These are phyloP conservation scores for Octopus bimaculoides DNA, from an alignment of 1,140 invertebrate genomes.

Conservation along the genomic window DNA sequence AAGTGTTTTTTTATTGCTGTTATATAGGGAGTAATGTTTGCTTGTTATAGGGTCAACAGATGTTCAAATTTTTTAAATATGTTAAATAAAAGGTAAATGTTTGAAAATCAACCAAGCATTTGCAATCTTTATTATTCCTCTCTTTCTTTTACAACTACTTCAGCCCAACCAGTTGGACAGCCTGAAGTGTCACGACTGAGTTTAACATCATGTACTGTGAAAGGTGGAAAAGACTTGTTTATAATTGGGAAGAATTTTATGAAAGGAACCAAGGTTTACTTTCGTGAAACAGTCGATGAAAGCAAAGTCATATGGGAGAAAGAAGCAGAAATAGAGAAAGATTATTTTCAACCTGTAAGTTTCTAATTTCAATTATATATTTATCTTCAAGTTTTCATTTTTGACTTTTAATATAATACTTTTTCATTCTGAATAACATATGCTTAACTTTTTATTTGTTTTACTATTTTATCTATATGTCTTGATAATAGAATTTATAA, in stretches of 20 bases:
- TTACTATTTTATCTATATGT: no score
- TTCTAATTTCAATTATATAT: neutral
- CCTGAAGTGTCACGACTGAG: constrained; percentile 96
- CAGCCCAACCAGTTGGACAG: constrained; percentile 91
- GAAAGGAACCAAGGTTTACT: constrained; percentile 87
- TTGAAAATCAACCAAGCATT: neutral
- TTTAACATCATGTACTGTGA: constrained; percentile 72
- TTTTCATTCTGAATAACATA: no score
- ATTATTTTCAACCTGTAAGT: constrained; percentile 58
- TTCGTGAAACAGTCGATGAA: constrained; percentile 68
- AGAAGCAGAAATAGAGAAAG: constrained; percentile 57
- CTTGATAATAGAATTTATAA: no score
- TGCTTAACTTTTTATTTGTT: no score
- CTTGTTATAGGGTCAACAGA: no score
- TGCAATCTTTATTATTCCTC: neutral
- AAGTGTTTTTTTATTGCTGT: no score
- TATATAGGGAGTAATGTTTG: no score
- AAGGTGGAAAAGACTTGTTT: constrained; percentile 82
- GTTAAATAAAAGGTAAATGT: neutral
- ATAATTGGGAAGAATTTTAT: constrained; percentile 96
- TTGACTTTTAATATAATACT: no score
- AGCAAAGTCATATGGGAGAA: constrained; percentile 51
- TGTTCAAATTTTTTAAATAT: no score
- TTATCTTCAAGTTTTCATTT: no score
- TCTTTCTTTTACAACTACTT: constrained; percentile 1